Evolutionary conservation across 2,113 vertebrate species (phyloP), one percentile per base, ranked within the genome.

Genomic region (Scolopax mira): DNA sequence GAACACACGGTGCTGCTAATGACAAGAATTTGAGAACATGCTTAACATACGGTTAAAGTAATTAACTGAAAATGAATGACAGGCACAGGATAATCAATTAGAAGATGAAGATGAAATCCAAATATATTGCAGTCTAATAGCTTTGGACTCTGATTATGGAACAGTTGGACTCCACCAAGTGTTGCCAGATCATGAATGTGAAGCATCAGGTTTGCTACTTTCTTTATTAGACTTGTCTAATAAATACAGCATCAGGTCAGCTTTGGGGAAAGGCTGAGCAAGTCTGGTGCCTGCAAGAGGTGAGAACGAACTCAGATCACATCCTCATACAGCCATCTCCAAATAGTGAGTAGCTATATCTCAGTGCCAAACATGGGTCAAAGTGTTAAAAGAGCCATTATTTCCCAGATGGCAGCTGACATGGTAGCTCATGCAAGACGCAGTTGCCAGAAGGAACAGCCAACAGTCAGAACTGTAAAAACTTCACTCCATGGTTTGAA

Each of bases 21-120:
- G 61, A 58, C 62, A 95, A 77, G 85, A 79, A 93, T 85, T 33
- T 75, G 90, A 93, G 85, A 91, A 86, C 54, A 44, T 22, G 46
- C 4, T 85, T 85, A 83, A 85, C 71, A 66, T 93, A 92, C 15
- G 60, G 67, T 85, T 52, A 91, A 90, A 90, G 75, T 66, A 74
- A 94, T 92, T 90, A 93, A 86, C n/a, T 62, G 37, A 88, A 93
- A 94, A 92, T 62, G 8, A 92, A 83, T 67, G n/a, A 71, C 25
- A 90, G 72, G 67, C 55, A 83, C 19, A 82, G 30, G 28, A 84
- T 84, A 90, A 80, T 70, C n/a, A 83, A 80, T 81, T 87, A 84
- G 60, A 88, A 93, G 57, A 92, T 27, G 25, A 77, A 75, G 30
- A 72, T 27, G 10, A 83, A 92, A 90, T 55, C 9, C 25, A 52